A percentile compares a stretch with the other conserved stretches of the same genome.
Conservation (phyloP, 2,113 vertebrate genomes). For the human (Homo sapiens) region DNA sequence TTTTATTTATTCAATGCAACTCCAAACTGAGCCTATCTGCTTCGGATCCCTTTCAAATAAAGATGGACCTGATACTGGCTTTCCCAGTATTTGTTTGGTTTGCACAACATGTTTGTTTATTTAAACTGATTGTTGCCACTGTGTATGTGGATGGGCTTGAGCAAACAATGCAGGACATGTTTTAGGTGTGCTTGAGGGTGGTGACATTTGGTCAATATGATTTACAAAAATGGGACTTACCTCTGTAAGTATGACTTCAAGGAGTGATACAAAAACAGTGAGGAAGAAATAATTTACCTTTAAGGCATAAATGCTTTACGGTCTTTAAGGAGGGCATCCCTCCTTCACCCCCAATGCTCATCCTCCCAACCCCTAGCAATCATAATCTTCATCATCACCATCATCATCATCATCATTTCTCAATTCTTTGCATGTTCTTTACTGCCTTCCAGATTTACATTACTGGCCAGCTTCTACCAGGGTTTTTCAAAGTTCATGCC, state of each 20-base stretch:
- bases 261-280: background rate
- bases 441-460: background rate
- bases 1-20: background rate
- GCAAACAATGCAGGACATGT: rapidly evolving
- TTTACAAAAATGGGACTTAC: background rate
- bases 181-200: background rate
- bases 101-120: background rate
- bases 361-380: background rate
- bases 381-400: background rate
- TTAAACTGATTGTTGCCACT: background rate
- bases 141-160: background rate
- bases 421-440: background rate
- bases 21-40: background rate
- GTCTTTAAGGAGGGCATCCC: background rate
- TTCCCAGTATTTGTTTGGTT: background rate
- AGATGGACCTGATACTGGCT: background rate
- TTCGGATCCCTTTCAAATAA: background rate
- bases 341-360: background rate
- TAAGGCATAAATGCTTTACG: background rate
- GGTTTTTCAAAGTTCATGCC: background rate
- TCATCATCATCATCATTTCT: background rate
- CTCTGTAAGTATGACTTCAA: background rate
- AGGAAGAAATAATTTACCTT: background rate
- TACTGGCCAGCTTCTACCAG: background rate
- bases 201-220: background rate